Base-by-base conservation (phyloP, 2,888 invertebrate species). In the Cerastis leucographa region DNA sequence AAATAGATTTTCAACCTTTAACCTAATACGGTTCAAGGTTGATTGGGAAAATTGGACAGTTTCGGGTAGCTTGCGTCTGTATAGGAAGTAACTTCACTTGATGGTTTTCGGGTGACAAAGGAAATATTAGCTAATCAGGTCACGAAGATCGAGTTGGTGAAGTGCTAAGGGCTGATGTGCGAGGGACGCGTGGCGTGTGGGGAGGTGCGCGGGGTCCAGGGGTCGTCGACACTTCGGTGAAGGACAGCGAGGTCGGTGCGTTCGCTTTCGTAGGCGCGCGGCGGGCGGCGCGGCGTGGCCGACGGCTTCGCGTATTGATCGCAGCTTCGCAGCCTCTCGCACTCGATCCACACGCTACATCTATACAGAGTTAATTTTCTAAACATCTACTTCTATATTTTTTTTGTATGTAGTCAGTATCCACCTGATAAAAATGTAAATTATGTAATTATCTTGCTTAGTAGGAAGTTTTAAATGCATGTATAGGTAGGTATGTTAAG, bases 221-320 rank as follows among this genome's bases (percentile, higher is more conserved):
- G 96, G 96, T 96, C 96, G 95, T 93, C 94, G 96, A 96, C 96
- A 94, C 93, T 91, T 90, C 92, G 92, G 94, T 95, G 96, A 96
- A 96, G 96, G 96, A 95, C 96, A 96, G 94, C 93, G 94, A 93
- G 95, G 95, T 94, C 94, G 94, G 91, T 91, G 94, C 95, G 95
- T 95, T 95, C 95, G 94, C 95, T 96, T 96, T 95, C 95, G 93
- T 90, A 94, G 94, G 92, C 92, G 92, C 89, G 90, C 87, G 90
- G 90, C 89, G 89, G 89, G 88, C 83, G 85, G 85, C 88, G 90
- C 88, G 89, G 85, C 85, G 86, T 83, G 89, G 87, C 84, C 88
- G 88, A 83, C 89, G 85, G 85, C 86, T 88, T 86, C 88, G 81
- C 91, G 92, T 95, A 94, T 95, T 94, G 96, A 96, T 96, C 96